Conservation (phyloP, 2,888 invertebrate genomes). For the Ceriagrion tenellum region DNA sequence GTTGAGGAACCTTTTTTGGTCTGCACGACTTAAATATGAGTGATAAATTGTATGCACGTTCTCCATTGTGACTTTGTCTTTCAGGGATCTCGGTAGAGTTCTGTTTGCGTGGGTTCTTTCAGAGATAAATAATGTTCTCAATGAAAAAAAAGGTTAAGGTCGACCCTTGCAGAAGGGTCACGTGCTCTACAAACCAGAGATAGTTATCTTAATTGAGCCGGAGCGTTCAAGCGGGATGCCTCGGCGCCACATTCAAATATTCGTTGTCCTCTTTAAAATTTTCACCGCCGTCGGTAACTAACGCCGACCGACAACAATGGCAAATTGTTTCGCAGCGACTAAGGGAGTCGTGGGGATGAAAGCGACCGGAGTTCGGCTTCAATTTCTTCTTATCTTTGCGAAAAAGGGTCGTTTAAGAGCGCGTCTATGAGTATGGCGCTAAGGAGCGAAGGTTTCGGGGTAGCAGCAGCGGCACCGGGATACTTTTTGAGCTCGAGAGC, state of each 20-base stretch:
- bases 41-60: too few relatives aligned
- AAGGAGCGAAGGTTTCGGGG: background rate
- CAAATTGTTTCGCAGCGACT: constrained; percentile 8
- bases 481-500: background rate
- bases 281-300: background rate
- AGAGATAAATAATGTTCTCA: too few relatives aligned
- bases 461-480: background rate
- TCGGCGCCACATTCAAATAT: background rate
- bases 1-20: too few relatives aligned
- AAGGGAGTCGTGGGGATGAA: background rate
- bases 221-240: background rate
- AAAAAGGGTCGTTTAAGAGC: background rate
- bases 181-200: background rate
- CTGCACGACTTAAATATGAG: too few relatives aligned
- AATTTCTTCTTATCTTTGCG: background rate
- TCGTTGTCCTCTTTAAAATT: background rate
- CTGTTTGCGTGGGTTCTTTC: too few relatives aligned
- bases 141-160: background rate
- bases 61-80: too few relatives aligned
- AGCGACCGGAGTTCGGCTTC: background rate
- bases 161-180: background rate
- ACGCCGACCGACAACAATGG: background rate
- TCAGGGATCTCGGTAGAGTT: too few relatives aligned
- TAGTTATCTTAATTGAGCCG: background rate
- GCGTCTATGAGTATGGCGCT: background rate